Percentiles rank a stretch among this genome's conserved stretches.
Evolutionary conservation across 1,140 invertebrate genomes (phyloP).

Genomic region (Centruroides sculpturatus): DNA sequence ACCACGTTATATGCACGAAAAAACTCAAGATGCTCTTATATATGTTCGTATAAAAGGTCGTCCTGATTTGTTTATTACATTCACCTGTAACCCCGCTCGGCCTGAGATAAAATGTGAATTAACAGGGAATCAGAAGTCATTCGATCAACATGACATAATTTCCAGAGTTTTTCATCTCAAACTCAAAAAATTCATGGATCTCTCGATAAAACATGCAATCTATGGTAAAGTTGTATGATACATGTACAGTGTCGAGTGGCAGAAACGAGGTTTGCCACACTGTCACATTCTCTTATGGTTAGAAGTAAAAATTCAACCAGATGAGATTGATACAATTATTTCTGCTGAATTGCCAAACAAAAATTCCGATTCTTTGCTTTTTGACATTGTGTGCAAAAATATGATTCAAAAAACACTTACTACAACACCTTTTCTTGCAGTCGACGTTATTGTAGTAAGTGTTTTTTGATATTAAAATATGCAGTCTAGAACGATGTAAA

Average conservation of each 20-base stretch:
- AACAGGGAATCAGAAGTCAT: constrained; percentile 14
- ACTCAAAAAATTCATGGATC: too few species aligned
- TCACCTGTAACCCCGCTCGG: constrained; percentile 35
- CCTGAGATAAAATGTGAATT: constrained; percentile 24
- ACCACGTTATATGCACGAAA: constrained; percentile 27
- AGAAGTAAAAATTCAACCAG: constrained; percentile 5
- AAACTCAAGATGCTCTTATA: too few species aligned
- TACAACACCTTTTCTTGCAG: too few species aligned
- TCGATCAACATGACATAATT: background rate
- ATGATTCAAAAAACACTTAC: too few species aligned
- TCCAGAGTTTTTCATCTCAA: too few species aligned
- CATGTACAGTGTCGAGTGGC: background rate
- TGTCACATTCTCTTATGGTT: constrained; percentile 12
- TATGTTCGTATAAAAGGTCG: constrained; percentile 34
- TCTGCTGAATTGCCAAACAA: constrained; percentile 10
- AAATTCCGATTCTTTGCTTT: constrained; percentile 1
- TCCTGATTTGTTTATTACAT: constrained; percentile 33
- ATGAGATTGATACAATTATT: constrained; percentile 10
- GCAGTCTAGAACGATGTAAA: too few species aligned
- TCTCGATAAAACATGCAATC: background rate
- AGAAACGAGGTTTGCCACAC: constrained; percentile 14
- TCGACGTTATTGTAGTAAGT: too few species aligned
- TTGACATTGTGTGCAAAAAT: constrained; percentile 3
- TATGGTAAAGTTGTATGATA: background rate
- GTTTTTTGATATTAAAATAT: too few species aligned